Conservation (phyloP, 2,888 invertebrate species). For the Macaria liturata region DNA sequence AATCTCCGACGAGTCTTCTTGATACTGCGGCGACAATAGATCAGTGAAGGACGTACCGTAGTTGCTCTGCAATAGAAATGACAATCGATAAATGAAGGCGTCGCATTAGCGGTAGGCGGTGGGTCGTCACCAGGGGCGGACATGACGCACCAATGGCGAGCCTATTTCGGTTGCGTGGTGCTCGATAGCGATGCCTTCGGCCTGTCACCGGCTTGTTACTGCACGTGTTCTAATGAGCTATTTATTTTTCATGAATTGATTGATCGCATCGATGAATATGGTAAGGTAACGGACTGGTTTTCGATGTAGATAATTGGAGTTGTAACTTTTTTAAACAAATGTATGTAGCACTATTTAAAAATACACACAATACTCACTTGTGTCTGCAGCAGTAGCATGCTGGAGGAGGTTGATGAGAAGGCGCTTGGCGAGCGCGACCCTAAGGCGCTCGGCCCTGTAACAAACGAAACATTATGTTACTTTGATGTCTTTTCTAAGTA, state of each 20-base stretch:
- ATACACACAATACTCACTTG: slow-evolving; percentile 85
- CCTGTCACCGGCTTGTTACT: slow-evolving; percentile 43
- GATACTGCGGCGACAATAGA: slow-evolving; percentile 88
- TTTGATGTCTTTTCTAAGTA: background rate
- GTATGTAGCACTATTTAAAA: too few species aligned
- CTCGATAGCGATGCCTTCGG: slow-evolving; percentile 30
- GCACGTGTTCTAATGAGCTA: slow-evolving; percentile 57
- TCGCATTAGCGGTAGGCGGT: slow-evolving; percentile 68
- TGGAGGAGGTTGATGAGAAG: slow-evolving; percentile 86
- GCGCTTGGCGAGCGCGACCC: slow-evolving; percentile 83
- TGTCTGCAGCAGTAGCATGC: slow-evolving; percentile 97
- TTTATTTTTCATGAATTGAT: slow-evolving; percentile 23
- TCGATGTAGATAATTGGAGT: too few species aligned
- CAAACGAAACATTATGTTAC: slow-evolving; percentile 44
- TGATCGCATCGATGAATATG: background rate
- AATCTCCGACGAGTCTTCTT: slow-evolving; percentile 88
- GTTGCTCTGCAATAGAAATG: slow-evolving; percentile 86
- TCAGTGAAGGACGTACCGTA: slow-evolving; percentile 92
- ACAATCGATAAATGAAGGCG: slow-evolving; percentile 70
- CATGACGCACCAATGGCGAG: slow-evolving; percentile 63
- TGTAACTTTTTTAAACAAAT: too few species aligned
- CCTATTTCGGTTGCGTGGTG: slow-evolving; percentile 43
- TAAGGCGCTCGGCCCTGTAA: slow-evolving; percentile 82
- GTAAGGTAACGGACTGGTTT: too few species aligned
- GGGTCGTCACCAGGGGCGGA: slow-evolving; percentile 61